Evolutionary conservation across 2,113 vertebrate genomes (phyloP), one percentile per base, ranked within the genome.

Genomic region (Leiothrix lutea): DNA sequence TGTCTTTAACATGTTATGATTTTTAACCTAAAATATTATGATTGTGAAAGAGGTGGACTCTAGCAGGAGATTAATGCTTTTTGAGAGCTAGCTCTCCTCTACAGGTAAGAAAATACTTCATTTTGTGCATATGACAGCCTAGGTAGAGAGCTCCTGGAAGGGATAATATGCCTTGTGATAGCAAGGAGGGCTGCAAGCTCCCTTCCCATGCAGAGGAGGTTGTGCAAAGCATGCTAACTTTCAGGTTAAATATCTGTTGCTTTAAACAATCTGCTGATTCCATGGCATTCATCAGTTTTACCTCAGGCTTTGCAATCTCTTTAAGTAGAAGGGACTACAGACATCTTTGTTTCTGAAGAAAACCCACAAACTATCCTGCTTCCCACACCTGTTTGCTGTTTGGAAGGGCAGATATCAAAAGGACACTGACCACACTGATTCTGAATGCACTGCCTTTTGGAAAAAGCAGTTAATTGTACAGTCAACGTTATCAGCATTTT

Each of bases 1-100:
- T 91, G 57, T 61, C 80, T 60, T 81, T 75, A 90, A 92, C 17
- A 28, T 79, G 84, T 95, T 95, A 78, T 65, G 86, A 94, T 95
- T 81, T 87, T 87, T 81, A 72, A 91, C 48, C 48, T 92, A 85
- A 89, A 95, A 95, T 89, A 74, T 92, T 91, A 45, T 87, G 91
- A 91, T 44, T 87, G 22, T 85, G 61, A 61, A 89, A 91, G 54
- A 93, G 67, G 38, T 95, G 81, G 58, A 85, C 45, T 50, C 54
- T 73, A 36, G 50, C 13, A 90, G 86, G 38, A 93, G 26, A 33
- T 75, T 70, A 92, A 86, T 62, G 71, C 12, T 61, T 93, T 88
- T 80, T 70, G 51, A 94, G 90, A 94, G 51, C 23, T 45, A 16
- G 7, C 44, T 64, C 21, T 86, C 23, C 38, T 88, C 48, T 47